A percentile compares a stretch with the other conserved stretches of the same genome.
These are phyloP conservation scores for Macrocentrus cingulum DNA, from an alignment of 1,140 invertebrate genomes.

Conservation along the genomic window DNA sequence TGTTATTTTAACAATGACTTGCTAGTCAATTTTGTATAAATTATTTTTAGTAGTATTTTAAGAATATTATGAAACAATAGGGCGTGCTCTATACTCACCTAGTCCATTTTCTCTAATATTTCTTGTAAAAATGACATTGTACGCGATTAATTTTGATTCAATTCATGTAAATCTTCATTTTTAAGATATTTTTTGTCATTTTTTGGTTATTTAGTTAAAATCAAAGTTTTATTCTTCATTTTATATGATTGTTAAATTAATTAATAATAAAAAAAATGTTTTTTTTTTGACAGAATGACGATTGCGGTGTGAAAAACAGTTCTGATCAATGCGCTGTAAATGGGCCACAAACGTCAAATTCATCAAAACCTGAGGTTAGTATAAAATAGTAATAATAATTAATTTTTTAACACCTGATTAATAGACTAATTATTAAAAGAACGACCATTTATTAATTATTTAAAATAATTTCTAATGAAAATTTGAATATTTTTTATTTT, in stretches of 20 bases:
- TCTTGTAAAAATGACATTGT: too few species aligned
- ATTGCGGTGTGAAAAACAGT: conserved; percentile 40
- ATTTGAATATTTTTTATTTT: not conserved
- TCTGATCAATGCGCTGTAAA: conserved; percentile 43
- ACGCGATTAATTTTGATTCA: too few species aligned
- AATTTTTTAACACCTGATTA: not conserved
- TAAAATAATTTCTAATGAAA: not conserved
- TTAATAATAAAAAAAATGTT: conserved; percentile 2
- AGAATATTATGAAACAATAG: too few species aligned
- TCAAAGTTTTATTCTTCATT: too few species aligned
- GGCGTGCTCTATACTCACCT: too few species aligned
- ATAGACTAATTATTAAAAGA: conserved; percentile 3
- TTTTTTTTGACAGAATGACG: conserved; percentile 37
- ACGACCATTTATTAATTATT: conserved; percentile 9
- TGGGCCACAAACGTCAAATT: conserved; percentile 43
- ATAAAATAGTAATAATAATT: conserved; percentile 6
- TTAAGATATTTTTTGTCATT: too few species aligned
- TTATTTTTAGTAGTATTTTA: too few species aligned
- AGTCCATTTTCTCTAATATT: conserved; percentile 1
- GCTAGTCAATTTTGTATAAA: too few species aligned
- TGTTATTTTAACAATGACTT: not conserved
- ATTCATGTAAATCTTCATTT: too few species aligned
- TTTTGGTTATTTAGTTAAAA: not conserved
- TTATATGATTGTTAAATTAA: too few species aligned
- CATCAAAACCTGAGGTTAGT: conserved; percentile 47